A percentile compares a stretch with the other conserved stretches of the same genome.
Evolutionary conservation across 2,797 vertebrate species (phyloP).

Genomic region (Hippocampus kuda): DNA sequence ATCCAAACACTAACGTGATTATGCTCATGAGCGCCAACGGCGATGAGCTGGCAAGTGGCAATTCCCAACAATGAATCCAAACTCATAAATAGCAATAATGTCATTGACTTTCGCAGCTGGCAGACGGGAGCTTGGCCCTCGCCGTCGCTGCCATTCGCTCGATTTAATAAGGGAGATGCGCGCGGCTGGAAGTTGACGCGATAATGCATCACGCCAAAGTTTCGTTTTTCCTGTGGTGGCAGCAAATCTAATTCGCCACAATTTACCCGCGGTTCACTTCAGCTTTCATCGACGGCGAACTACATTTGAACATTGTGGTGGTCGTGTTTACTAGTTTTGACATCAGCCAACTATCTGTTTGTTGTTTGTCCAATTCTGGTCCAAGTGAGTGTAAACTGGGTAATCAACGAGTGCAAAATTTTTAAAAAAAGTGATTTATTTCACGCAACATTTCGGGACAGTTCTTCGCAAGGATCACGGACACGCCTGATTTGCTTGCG

Average conservation of each 20-base stretch:
- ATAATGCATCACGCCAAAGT: constrained; percentile 42
- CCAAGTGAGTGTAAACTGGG: no score
- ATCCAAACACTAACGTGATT: constrained; percentile 56
- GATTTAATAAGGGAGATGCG: constrained; percentile 48
- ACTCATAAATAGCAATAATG: constrained; percentile 48
- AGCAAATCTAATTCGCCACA: constrained; percentile 46
- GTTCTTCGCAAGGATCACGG: no score
- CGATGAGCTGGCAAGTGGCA: constrained; percentile 24
- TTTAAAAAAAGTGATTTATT: no score
- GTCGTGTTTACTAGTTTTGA: no score
- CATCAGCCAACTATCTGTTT: no score
- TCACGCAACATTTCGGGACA: no score
- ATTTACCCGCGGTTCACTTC: constrained; percentile 26
- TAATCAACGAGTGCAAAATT: no score
- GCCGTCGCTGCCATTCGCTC: constrained; percentile 38
- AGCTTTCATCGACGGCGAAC: not conserved
- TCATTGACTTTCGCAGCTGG: constrained; percentile 46
- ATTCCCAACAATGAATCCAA: constrained; percentile 54
- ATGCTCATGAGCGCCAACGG: constrained; percentile 57
- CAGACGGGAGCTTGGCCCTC: constrained; percentile 41
- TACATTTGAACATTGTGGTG: not conserved
- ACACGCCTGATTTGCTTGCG: no score
- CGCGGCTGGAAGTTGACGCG: constrained; percentile 10
- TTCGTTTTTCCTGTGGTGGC: constrained; percentile 33
- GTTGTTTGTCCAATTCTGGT: no score